Evolutionary conservation across 2,888 invertebrate species (phyloP), one percentile per base, ranked within the genome.

Genomic region (Magallana nippona): DNA sequence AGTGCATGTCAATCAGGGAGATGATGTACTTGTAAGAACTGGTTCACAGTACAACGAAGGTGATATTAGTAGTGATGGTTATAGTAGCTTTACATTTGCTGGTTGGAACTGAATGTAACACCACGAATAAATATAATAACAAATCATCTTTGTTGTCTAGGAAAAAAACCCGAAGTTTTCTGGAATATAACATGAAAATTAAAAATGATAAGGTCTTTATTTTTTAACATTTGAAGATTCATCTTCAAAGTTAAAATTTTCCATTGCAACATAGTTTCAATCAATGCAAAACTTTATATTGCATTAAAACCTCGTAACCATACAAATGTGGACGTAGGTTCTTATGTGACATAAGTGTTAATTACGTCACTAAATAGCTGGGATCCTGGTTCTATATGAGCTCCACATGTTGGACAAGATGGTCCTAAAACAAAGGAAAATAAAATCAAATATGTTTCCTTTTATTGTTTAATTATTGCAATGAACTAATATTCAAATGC

Each of bases 401-500:
- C 86, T 10, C 89, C 89, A 83, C 89, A 89, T 10, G 89, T 89
- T 44, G 89, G 89, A 82, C 89, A 89, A 13, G 83, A 77, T 11
- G 88, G 88, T 44, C 88, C 89, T 89, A 79, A 1, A 87, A 81
- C 8, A 11, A 44, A 8, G 82, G 80, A 44, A 32, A n/a, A 3
- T 5, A 57, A 15, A 2, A 32, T 1, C 0, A 17, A 5, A 27
- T 10, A 19, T 71, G 19, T 44, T 78, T 32, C 44, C 2, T 77
- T 2, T 77, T 1, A 44, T 27, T 2, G 22, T 27, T 13, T n/a
- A 19, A 1, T 32, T 32, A 32, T 32, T 32, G 32, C 32, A 32
- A 32, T 0, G 32, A 32, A 32, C 2, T 32, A 32, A 32, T 3
- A 32, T 32, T 32, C 3, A 2, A 32, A n/a, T n/a, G n/a, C n/a